Base-by-base conservation (phyloP, 2,797 vertebrate genomes). In the Lacerta viridis region DNA sequence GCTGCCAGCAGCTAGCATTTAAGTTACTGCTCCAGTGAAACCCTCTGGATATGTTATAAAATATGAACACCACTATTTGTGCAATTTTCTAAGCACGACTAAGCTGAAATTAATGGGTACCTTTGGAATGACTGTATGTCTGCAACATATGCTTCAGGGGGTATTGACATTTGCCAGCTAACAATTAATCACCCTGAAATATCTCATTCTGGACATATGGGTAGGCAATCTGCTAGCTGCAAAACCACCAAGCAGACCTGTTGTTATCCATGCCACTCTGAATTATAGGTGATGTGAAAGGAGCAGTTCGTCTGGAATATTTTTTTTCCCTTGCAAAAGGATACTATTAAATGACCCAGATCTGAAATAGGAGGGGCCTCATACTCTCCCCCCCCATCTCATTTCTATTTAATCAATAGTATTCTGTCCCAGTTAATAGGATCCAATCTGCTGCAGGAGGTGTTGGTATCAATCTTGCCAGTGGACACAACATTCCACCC, bases 401-500 rank as follows among this genome's bases (percentile, higher is more conserved):
- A 8, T 88, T 95, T 92, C 13, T 64, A 66, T 92, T 36, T 87
- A 93, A 93, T 94, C 90, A 91, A 93, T 90, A 86, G 86, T 36
- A 79, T 87, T 93, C 43, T 94, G 86, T 93, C 87, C 92, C 89
- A 64, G 90, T 92, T 85, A 92, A 83, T 88, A 85, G 85, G 87
- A 93, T 90, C 88, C 80, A 91, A 78, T 29, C 36, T 80, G 89
- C 69, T 95, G 81, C 25, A 18, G 83, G 90, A 82, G 93, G 83
- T 87, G 68, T 36, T 90, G 46, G 5, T 90, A 87, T 94, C 95
- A 92, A 91, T 94, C 90, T 88, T 91, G 74, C 91, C 88, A 41
- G 75, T 82, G 93, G 90, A 91, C 88, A 94, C 87, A 93, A 68
- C 69, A 85, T 87, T 91, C 93, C 94, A 93, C 93, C 90, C 94